Conservation (phyloP, 2,113 vertebrate species). For the Gadus macrocephalus region DNA sequence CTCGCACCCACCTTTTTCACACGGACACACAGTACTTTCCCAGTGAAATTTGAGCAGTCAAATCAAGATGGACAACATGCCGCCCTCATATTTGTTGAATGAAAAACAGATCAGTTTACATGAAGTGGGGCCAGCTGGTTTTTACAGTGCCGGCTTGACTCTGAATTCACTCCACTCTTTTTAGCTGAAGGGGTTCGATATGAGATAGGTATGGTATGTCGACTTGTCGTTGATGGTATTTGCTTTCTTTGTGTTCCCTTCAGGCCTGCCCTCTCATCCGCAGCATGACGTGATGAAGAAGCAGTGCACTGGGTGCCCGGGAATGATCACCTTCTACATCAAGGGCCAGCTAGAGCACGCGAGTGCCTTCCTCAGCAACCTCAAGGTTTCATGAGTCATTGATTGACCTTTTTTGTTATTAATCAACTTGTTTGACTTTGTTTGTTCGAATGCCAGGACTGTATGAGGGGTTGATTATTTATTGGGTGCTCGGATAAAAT, state of each 20-base stretch:
- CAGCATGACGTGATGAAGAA: slow-evolving; percentile 79
- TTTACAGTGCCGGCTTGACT: too few species aligned
- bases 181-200: neutral
- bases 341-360: slow-evolving; percentile 81
- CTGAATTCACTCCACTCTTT: too few species aligned
- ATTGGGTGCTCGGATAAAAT: too few species aligned
- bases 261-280: slow-evolving; percentile 87
- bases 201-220: neutral
- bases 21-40: neutral
- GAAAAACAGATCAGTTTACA: neutral
- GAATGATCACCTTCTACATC: slow-evolving; percentile 88
- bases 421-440: neutral
- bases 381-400: slow-evolving; percentile 78
- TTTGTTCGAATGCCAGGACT: too few species aligned
- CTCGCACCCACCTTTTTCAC: neutral
- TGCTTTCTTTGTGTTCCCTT: neutral
- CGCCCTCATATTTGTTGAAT: neutral
- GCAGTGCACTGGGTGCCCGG: slow-evolving; percentile 84
- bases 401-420: neutral
- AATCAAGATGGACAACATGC: too few species aligned
- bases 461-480: too few species aligned
- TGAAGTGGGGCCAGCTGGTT: too few species aligned
- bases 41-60: too few species aligned
- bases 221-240: neutral
- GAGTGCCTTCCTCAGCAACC: slow-evolving; percentile 75